Evolutionary conservation across 2,113 vertebrate genomes (phyloP), one percentile per base, ranked within the genome.

Genomic region (Chitala chitala): DNA sequence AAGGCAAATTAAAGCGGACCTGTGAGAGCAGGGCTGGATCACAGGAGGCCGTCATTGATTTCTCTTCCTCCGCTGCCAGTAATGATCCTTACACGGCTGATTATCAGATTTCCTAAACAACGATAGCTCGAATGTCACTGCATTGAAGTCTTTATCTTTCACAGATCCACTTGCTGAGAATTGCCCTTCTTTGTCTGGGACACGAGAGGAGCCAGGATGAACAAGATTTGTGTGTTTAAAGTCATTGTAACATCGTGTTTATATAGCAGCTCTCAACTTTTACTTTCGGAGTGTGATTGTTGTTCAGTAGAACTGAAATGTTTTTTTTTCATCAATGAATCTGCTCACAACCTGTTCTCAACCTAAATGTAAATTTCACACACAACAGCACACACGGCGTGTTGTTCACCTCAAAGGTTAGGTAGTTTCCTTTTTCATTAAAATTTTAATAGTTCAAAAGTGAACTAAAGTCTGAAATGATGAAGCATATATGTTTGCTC

Each of bases 91-190:
- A 75, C n/a, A 77, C 78, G 72, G 53, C 36, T 78, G 72, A 77
- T 78, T 74, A 15, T 78, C 36, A 73, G 78, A 76, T 84, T 78
- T 68, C 59, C 5, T 10, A 54, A 69, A 80, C 64, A 83, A 79
- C 69, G 54, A 73, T 54, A 8, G 17, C 71, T 24, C 22, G 68
- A 77, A 77, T 55, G 22, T 38, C 64, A 31, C 46, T 36, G 56
- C 26, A 5, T 29, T 65, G 71, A 63, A 22, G 26, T 63, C 50
- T 75, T 22, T 40, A 48, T 44, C n/a, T 44, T 22, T 24, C 24
- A 12, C 50, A 17, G 10, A 29, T 51, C 20, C 26, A 26, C 33
- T 33, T 20, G 38, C 69, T 40, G 12, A 58, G 24, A 38, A 29
- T 29, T 26, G 33, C 38, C 40, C 22, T 26, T 29, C 44, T 46